Evolutionary conservation across 2,797 vertebrate genomes (phyloP).

Genomic region (Aplochiton taeniatus): DNA sequence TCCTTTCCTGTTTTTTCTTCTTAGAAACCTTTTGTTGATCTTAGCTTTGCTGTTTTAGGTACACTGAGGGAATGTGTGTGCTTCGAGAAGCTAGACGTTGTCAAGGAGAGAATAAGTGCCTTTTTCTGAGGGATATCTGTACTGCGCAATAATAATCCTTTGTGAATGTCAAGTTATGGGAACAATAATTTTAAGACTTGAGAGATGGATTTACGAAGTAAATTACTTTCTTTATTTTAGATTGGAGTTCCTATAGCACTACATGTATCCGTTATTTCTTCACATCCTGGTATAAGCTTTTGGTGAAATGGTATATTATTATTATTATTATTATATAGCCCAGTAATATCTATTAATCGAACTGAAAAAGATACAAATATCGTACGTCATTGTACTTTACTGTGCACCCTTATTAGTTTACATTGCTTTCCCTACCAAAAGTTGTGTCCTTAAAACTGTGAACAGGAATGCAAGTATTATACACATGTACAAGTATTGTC

Average conservation of each 20-base stretch:
- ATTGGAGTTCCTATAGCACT: conserved; percentile 65
- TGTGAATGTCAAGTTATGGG: conserved; percentile 72
- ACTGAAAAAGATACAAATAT: conserved; percentile 51
- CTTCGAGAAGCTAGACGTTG: conserved; percentile 27
- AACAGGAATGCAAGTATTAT: conserved; percentile 77
- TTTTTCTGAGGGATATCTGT: conserved; percentile 71
- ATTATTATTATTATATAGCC: conserved; percentile 46
- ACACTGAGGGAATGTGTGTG: conserved; percentile 54
- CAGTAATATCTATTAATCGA: conserved; percentile 66
- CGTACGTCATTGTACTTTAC: conserved; percentile 65
- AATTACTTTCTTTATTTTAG: conserved; percentile 59
- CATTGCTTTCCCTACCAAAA: conserved; percentile 70
- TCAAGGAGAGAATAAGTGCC: conserved; percentile 73
- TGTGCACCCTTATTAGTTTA: conserved; percentile 72
- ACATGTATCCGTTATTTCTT: conserved; percentile 49
- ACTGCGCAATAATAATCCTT: conserved; percentile 81
- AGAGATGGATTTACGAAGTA: conserved; percentile 55
- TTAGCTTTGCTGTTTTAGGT: conserved; percentile 60
- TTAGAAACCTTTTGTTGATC: conserved; percentile 65
- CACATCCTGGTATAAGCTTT: conserved; percentile 80
- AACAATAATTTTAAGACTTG: conserved; percentile 38
- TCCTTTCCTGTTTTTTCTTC: conserved; percentile 59
- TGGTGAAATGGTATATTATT: conserved; percentile 69
- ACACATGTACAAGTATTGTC: conserved; percentile 56
- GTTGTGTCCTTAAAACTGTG: conserved; percentile 82